Evolutionary conservation across 2,113 vertebrate genomes (phyloP), one percentile per base, ranked within the genome.

Genomic region (Damaliscus lunatus): DNA sequence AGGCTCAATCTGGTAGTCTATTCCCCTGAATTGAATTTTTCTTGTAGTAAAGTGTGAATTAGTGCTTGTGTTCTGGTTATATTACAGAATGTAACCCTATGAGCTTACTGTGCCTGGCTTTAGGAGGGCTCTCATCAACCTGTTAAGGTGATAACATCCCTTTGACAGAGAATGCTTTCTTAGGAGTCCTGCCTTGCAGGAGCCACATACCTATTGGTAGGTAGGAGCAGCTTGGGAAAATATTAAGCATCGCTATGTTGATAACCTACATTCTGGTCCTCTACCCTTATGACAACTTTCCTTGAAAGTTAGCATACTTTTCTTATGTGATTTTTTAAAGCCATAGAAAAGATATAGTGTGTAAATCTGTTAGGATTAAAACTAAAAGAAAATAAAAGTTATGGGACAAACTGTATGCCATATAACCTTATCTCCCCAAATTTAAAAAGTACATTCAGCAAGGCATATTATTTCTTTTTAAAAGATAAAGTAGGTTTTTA

Each of bases 401-500:
- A 31, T 23, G n/a, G 25, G 29, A 83, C 15, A 92, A 94, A 71
- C 0, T 40, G 4, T 82, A 27, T 1, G 81, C 50, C 87, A 90
- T 57, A 48, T 55, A 91, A 93, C 81, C 43, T 46, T 74, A 25
- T 52, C 50, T 71, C 13, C 40, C 78, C 13, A 80, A 88, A 33
- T 57, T 93, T 87, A 95, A 46, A 82, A 80, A n/a, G 60, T 48
- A 80, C 17, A 64, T 52, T 94, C 57, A 92, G 43, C 9, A 57
- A 89, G 52, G 94, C 10, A 36, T 21, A 92, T 5, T n/a, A 62
- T 57, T 94, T 92, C 27, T 13, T 95, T 87, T 91, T 21, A 93
- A 94, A 71, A 6, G 21, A 85, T 89, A 93, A 96, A 89, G 48
- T 64, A 31, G 55, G 4, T 33, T 90, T 91, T 96, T 90, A 93